Conservation (phyloP, 2,797 vertebrate genomes). For the Amblyraja radiata region DNA sequence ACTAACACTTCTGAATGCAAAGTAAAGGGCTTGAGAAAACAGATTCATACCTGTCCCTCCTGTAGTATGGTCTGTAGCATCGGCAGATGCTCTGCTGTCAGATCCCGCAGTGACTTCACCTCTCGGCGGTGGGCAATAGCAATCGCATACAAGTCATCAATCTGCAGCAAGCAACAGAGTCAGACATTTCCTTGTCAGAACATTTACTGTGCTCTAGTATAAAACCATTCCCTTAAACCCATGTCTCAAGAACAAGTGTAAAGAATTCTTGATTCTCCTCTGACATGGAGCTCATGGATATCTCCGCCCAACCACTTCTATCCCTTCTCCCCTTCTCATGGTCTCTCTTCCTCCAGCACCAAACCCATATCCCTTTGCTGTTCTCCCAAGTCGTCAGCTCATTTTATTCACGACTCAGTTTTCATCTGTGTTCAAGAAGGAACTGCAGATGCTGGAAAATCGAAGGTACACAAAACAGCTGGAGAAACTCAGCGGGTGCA, state of each 20-base stretch:
- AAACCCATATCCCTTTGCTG: neutral
- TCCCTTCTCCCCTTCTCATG: neutral
- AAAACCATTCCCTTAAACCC: neutral
- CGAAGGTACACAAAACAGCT: too few species aligned
- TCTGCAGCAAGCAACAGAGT: conserved; percentile 51
- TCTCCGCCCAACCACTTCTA: neutral
- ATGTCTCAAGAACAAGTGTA: neutral
- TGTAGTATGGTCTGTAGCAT: conserved; percentile 73
- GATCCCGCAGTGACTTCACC: conserved; percentile 74
- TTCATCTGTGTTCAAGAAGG: neutral
- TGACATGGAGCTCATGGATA: neutral
- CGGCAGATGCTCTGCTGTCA: conserved; percentile 70
- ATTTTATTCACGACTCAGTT: neutral
- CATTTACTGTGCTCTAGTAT: neutral
- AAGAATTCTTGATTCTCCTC: too few species aligned
- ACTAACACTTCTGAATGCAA: neutral
- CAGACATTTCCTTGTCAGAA: neutral
- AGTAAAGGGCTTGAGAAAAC: neutral
- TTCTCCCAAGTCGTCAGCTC: neutral
- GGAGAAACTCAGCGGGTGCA: too few species aligned
- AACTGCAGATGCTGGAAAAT: too few species aligned
- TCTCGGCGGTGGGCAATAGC: conserved; percentile 69
- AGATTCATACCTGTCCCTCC: conserved; percentile 71
- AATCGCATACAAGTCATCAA: conserved; percentile 84
- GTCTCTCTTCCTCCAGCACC: too few species aligned